phyloP scores from a whole-genome alignment of 2,797 vertebrate genomes.

The Anniella stebbinsi region DNA sequence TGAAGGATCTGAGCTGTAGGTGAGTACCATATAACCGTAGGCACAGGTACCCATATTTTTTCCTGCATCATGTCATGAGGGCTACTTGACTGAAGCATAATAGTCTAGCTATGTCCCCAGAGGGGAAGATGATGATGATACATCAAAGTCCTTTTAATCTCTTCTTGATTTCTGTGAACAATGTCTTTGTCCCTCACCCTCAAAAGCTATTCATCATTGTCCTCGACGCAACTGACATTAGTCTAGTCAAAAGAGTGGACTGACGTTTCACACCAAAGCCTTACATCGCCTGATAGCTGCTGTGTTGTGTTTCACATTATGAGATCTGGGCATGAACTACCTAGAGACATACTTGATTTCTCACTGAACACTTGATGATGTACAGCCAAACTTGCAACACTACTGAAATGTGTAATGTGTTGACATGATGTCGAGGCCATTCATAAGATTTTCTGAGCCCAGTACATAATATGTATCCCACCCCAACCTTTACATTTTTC shows the following conservation, averaged over 20 bases:
- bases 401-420: background rate
- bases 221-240: background rate
- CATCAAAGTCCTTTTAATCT: conserved; percentile 42
- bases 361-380: background rate
- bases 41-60: background rate
- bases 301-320: background rate
- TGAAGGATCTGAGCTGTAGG: background rate
- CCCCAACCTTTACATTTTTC: too few relatives aligned
- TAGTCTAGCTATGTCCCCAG: conserved; percentile 37
- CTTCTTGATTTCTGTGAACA: background rate
- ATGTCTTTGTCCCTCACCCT: conserved; percentile 26
- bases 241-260: background rate
- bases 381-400: background rate
- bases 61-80: conserved; percentile 8
- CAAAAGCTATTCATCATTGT: conserved; percentile 39
- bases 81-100: background rate
- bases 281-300: background rate
- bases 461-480: background rate
- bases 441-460: background rate
- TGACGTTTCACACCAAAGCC: background rate
- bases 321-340: background rate
- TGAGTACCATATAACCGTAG: background rate
- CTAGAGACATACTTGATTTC: background rate
- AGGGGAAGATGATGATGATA: conserved; percentile 4
- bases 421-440: background rate